A percentile compares a stretch with the other conserved stretches of the same genome.
Conservation (phyloP, 2,113 vertebrate species). For the Bubalus kerabau region DNA sequence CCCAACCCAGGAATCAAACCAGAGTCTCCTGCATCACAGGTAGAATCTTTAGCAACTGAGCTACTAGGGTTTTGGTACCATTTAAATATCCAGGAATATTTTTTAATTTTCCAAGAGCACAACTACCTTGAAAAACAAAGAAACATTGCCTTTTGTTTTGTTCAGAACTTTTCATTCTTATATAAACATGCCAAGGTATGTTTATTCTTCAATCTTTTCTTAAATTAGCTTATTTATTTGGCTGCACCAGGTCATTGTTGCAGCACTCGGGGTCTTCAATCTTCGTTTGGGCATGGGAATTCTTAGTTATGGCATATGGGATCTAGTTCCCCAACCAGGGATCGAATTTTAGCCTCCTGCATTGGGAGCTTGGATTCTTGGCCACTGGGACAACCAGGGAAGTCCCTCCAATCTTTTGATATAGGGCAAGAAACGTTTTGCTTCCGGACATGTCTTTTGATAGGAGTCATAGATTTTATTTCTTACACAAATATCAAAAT, state of each 20-base stretch:
- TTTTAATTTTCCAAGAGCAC: background rate
- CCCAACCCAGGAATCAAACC: background rate
- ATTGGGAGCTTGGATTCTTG: background rate
- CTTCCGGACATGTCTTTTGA: background rate
- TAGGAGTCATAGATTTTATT: background rate
- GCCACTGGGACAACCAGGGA: background rate
- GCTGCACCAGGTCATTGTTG: background rate
- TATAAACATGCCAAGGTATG: background rate
- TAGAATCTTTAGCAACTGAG: background rate
- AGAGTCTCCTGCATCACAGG: background rate
- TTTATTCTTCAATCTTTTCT: background rate
- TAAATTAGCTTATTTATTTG: background rate
- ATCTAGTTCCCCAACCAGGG: background rate
- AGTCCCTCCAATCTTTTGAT: background rate
- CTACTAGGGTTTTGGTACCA: background rate
- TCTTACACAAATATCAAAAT: constrained; percentile 9
- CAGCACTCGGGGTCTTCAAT: rapidly evolving
- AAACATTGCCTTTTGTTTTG: background rate
- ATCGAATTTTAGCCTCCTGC: background rate
- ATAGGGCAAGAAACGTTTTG: background rate
- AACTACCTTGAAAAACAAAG: constrained; percentile 6
- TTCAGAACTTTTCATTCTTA: constrained; percentile 35
- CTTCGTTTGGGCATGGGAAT: background rate
- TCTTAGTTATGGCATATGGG: background rate
- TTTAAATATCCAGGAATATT: background rate